Base-by-base conservation (phyloP, 35 echinoderm and acorn worm genomes). In the Ophiothrix spiculata region DNA sequence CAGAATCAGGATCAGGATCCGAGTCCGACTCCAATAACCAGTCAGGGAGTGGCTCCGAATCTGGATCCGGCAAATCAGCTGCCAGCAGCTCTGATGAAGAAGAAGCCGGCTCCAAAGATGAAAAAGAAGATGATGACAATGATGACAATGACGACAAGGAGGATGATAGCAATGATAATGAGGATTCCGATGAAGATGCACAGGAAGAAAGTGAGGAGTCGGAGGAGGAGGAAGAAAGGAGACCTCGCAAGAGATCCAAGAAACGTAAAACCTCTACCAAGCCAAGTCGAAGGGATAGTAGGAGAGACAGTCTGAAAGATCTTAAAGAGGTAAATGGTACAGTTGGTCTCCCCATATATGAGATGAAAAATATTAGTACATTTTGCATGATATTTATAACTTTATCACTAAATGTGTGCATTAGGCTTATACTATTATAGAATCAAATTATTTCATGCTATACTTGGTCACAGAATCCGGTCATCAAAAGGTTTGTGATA, bases 271-370 rank as follows among this genome's bases (percentile, higher is more conserved):
- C 21, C 75, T 49, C 39, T 31, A 49, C 31, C 21, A 82, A 45
- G 31, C 31, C 80, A 46, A 77, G 54, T 49, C 37, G 75, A 29
- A 73, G 75, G 4, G 39, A 64, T 25, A 89, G 63, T 34, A 34
- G 87, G 75, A 81, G 80, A 83, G 87, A 89, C 63, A 89, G 87
- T 80, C 39, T 89, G 87, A 80, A 83, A 87, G 85, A 87, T 41
- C 23, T 87, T 31, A 87, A 87, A 41, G 64, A 83, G 87, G 87
- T 83, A 49, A 89, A 64, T 56, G 32, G 56, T 74, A 16, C 74
- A 75, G 8, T 75, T 75, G n/a, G n/a, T n/a, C n/a, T n/a, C n/a
- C n/a, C n/a, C n/a, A n/a, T n/a, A n/a, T n/a, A n/a, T n/a, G n/a
- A n/a, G n/a, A n/a, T n/a, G n/a, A n/a, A n/a, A n/a, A n/a, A n/a